Conservation (phyloP, 2,113 vertebrate genomes). For the Melanotaenia duboulayi region DNA sequence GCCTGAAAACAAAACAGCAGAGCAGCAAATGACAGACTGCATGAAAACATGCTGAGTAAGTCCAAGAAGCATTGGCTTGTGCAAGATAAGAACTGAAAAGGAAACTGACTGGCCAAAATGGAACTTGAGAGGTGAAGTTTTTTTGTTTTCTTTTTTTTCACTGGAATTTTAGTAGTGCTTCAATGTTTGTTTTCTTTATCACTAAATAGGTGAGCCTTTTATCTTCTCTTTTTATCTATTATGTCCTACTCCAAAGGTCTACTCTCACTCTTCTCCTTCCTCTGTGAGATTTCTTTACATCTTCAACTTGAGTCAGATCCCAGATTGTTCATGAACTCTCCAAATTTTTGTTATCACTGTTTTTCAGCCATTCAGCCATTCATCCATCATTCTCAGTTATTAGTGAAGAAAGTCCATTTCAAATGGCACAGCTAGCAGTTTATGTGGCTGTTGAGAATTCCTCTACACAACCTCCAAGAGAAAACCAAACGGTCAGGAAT, state of each 20-base stretch:
- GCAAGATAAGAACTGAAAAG: conserved; percentile 42
- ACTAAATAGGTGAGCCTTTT: conserved; percentile 4
- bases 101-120: conserved; percentile 1
- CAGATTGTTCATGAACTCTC: not conserved
- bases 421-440: not conserved
- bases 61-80: conserved; percentile 27
- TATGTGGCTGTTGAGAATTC: not conserved
- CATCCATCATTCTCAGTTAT: not conserved
- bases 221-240: not conserved
- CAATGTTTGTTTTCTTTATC: conserved; percentile 15
- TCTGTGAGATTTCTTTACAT: not conserved
- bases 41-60: conserved; percentile 43
- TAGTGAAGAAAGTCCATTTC: not conserved
- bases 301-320: too few species aligned
- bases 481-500: conserved; percentile 12
- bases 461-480: conserved; percentile 6
- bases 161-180: conserved; percentile 9
- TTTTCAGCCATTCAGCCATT: not conserved
- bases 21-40: conserved; percentile 19
- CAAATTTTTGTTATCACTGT: not conserved
- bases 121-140: conserved; percentile 10
- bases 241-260: conserved; percentile 12
- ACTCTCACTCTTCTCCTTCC: not conserved
- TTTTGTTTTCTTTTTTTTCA: not conserved
- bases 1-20: conserved; percentile 50